A percentile compares a stretch with the other conserved stretches of the same genome.
Conservation (phyloP, 2,113 vertebrate genomes). For the Eubucco bourcierii region DNA sequence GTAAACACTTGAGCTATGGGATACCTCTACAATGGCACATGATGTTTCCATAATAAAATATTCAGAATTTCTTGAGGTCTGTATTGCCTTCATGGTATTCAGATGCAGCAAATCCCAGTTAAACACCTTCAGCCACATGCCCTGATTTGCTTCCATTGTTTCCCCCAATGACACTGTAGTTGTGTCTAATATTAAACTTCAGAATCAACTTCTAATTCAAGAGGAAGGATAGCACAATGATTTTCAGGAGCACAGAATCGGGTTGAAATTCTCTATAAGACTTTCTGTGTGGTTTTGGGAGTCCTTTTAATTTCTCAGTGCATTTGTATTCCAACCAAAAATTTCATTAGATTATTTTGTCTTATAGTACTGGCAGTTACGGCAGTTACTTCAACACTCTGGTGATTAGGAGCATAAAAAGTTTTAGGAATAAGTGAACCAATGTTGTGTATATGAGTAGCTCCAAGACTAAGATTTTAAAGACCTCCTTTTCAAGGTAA, state of each 20-base stretch:
- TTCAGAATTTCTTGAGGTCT: not conserved
- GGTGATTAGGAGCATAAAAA: not conserved
- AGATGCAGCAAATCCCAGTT: not conserved
- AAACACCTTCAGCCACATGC: not conserved
- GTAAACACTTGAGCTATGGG: not conserved
- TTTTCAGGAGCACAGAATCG: not conserved
- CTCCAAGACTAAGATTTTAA: not conserved
- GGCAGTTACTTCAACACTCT: not conserved
- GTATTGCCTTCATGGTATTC: not conserved
- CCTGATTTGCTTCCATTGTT: not conserved
- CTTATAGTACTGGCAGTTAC: not conserved
- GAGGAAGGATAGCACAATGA: not conserved
- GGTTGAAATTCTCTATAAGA: not conserved
- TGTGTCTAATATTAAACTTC: not conserved
- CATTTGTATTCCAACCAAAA: not conserved
- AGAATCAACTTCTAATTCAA: not conserved
- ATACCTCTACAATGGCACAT: not conserved
- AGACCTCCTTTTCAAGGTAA: not conserved
- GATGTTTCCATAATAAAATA: not conserved
- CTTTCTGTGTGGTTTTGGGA: not conserved
- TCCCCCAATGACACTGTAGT: not conserved
- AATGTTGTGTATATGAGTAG: not conserved
- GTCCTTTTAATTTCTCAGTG: not conserved
- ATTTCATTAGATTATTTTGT: not conserved
- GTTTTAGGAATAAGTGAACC: not conserved